Evolutionary conservation across 2,113 vertebrate genomes (phyloP).

Genomic region (Chionis minor): DNA sequence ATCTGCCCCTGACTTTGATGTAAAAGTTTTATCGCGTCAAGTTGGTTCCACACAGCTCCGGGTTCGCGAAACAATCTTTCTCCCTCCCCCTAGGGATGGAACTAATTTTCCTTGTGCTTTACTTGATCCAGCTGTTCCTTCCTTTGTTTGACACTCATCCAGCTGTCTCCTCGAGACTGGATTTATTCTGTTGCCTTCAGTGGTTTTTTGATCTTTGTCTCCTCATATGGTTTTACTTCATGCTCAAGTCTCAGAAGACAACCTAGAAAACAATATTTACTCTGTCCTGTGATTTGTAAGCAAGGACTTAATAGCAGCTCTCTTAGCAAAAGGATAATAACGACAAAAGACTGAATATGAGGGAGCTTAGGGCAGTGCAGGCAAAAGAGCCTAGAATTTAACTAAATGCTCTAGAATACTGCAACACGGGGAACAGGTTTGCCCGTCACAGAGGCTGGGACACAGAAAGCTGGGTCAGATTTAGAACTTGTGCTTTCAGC

Average conservation of each 20-base stretch:
- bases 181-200: slow-evolving; percentile 7
- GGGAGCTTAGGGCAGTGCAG: neutral
- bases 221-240: slow-evolving; percentile 32
- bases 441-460: neutral
- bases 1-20: slow-evolving; percentile 37
- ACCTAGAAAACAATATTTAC: slow-evolving; percentile 17
- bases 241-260: neutral
- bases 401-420: neutral
- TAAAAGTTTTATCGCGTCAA: neutral
- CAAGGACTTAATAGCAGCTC: neutral
- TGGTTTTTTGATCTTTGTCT: slow-evolving; percentile 27
- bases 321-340: neutral
- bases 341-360: neutral
- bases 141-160: slow-evolving; percentile 60
- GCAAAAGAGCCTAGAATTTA: neutral
- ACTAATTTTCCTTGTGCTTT: slow-evolving; percentile 55
- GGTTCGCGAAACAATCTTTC: neutral
- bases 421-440: neutral
- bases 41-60: neutral
- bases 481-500: neutral
- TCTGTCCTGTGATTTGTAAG: slow-evolving; percentile 15
- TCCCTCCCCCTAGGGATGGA: slow-evolving; percentile 57
- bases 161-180: slow-evolving; percentile 24
- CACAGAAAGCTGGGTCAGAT: neutral
- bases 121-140: slow-evolving; percentile 64